Conservation (phyloP, 2,888 invertebrate species). For the Isotomurus palustris region DNA sequence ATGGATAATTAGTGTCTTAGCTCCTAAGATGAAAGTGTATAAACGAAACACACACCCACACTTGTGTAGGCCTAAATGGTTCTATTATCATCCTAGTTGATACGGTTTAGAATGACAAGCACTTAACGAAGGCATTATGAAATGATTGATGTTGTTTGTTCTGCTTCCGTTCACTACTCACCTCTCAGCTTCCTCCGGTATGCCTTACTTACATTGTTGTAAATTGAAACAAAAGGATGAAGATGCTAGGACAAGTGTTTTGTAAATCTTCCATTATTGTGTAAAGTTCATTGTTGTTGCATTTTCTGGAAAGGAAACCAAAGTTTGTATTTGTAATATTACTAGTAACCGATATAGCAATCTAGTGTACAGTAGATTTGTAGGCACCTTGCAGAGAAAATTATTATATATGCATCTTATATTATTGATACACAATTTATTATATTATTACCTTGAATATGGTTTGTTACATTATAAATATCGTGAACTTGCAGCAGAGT, state of each 20-base stretch:
- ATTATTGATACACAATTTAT: too few species aligned
- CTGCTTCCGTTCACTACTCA: constrained; percentile 10
- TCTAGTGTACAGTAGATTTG: too few species aligned
- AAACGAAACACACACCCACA: too few species aligned
- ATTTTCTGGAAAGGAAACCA: constrained; percentile 6
- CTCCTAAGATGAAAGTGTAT: too few species aligned
- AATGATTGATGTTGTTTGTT: neutral
- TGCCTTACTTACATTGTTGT: constrained; percentile 8
- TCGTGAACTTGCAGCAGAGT: too few species aligned
- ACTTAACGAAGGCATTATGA: neutral
- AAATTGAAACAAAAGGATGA: neutral
- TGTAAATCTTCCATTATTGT: neutral
- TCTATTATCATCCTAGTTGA: too few species aligned
- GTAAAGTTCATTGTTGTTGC: neutral
- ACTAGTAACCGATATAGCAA: neutral
- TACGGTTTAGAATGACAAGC: neutral
- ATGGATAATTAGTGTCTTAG: neutral
- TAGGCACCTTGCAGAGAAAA: too few species aligned
- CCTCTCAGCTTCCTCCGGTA: constrained; percentile 10
- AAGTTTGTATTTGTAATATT: constrained; percentile 1
- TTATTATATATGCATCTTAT: neutral
- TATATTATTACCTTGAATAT: too few species aligned
- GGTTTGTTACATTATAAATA: too few species aligned
- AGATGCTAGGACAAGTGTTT: neutral
- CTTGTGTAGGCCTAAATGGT: too few species aligned